Evolutionary conservation across 2,113 vertebrate genomes (phyloP).

Genomic region (Poeciliopsis occidentalis): DNA sequence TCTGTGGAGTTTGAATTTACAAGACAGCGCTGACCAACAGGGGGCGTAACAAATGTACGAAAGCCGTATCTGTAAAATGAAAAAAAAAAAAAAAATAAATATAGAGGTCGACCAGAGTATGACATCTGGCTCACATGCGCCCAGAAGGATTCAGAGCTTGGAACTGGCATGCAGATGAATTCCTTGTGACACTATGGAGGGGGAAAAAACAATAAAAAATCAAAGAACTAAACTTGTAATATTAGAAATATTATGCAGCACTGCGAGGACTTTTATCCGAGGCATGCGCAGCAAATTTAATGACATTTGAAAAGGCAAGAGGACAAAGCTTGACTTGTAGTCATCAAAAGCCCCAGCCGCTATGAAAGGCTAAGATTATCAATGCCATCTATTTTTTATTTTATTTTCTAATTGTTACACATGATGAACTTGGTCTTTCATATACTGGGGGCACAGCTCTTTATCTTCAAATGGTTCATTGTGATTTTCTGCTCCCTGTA

Average conservation of each 20-base stretch:
- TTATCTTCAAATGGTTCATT: constrained; percentile 31
- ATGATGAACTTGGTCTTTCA: background rate
- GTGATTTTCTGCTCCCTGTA: constrained; percentile 23
- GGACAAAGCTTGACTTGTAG: constrained; percentile 23
- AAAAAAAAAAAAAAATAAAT: background rate
- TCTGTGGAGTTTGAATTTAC: background rate
- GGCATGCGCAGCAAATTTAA: constrained; percentile 6
- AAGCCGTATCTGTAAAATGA: constrained; percentile 1
- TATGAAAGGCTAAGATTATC: background rate
- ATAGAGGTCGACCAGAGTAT: background rate
- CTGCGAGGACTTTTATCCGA: constrained; percentile 13
- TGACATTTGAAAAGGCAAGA: background rate
- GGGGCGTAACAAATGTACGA: constrained; percentile 28
- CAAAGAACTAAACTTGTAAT: constrained; percentile 4
- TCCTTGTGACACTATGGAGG: constrained; percentile 18
- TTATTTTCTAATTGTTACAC: background rate
- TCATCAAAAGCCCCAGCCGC: background rate
- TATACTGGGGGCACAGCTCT: background rate
- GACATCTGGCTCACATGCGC: constrained; percentile 16
- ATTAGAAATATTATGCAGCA: background rate
- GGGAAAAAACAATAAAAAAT: background rate
- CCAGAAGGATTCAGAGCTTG: background rate
- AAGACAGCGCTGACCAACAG: constrained; percentile 20
- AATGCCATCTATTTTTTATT: background rate
- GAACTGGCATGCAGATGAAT: constrained; percentile 20